Percentiles rank a stretch among this genome's conserved stretches.
Evolutionary conservation across 2,113 vertebrate species (phyloP).

Genomic region (Atractosteus spatula): DNA sequence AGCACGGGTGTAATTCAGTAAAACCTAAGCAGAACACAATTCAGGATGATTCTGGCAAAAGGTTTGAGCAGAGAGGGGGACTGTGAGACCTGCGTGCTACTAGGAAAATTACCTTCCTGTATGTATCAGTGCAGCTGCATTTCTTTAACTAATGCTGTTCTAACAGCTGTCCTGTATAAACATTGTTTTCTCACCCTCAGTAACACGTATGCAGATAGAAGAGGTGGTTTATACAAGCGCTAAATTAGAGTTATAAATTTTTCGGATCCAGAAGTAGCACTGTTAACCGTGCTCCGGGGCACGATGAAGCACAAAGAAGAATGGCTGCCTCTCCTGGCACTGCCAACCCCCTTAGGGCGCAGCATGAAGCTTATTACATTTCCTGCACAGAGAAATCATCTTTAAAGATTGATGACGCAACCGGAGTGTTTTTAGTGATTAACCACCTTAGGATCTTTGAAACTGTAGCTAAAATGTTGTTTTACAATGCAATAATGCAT

Average conservation of each 20-base stretch:
- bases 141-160: not conserved
- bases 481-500: too few species aligned
- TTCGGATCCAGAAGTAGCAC: not conserved
- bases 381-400: not conserved
- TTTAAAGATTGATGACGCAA: too few species aligned
- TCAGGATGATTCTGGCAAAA: too few species aligned
- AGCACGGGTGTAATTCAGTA: too few species aligned
- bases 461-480: too few species aligned
- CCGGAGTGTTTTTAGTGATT: not conserved
- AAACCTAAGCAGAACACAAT: too few species aligned
- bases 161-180: not conserved
- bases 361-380: conserved; percentile 2
- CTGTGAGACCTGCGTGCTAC: too few species aligned
- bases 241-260: not conserved
- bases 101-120: too few species aligned
- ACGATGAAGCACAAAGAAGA: not conserved
- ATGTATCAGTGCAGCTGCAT: too few species aligned
- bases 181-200: conserved; percentile 1
- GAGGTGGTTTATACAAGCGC: not conserved
- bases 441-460: not conserved
- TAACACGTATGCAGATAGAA: not conserved
- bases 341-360: not conserved
- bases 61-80: too few species aligned
- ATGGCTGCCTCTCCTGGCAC: not conserved
- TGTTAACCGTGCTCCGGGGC: not conserved